Evolutionary conservation across 2,113 vertebrate genomes (phyloP), one percentile per base, ranked within the genome.

Genomic region (Thalassarche chlororhynchos): DNA sequence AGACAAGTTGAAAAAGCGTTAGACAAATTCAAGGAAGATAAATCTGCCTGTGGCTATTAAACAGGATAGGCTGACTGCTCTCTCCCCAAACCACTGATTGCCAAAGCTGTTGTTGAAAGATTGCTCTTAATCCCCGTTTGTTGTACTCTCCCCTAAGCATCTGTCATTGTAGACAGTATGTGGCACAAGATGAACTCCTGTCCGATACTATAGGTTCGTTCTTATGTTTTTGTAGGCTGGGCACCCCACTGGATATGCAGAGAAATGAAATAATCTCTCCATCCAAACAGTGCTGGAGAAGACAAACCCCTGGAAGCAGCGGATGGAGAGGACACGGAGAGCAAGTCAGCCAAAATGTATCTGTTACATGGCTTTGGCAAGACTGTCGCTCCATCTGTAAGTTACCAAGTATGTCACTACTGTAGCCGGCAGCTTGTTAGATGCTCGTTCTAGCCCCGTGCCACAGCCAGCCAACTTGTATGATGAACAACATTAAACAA

Each of bases 331-430:
- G 29, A 66, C 42, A 38, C 8, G 46, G 76, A 65, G 36, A n/a
- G 42, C 2, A 3, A 93, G 46, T 23, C 28, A 77, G 49, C 25
- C 83, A 65, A 57, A 87, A 88, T 0, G 2, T 19, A n/a, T 24
- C 46, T 74, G 64, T n/a, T 64, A 6, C 2, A 29, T 1, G 8
- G 52, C 70, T 87, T n/a, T 49, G 75, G 36, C 21, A 40, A 61
- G 87, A 19, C 49, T 28, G 7, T 2, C 4, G 34, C 66, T 87
- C 54, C 66, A 61, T 15, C 52, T 72, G 21, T 31, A 71, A 52
- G 81, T 14, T 31, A 31, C 89, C 21, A 1, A 3, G 19, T 47
- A 6, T 0, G 0, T 14, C 64, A 24, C n/a, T 47, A 4, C 42
- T 18, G 65, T 2, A 34, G 4, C 32, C 62, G 64, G 44, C 5